Evolutionary conservation across 2,888 invertebrate genomes (phyloP).

Genomic region (Plemyria rubiginata): DNA sequence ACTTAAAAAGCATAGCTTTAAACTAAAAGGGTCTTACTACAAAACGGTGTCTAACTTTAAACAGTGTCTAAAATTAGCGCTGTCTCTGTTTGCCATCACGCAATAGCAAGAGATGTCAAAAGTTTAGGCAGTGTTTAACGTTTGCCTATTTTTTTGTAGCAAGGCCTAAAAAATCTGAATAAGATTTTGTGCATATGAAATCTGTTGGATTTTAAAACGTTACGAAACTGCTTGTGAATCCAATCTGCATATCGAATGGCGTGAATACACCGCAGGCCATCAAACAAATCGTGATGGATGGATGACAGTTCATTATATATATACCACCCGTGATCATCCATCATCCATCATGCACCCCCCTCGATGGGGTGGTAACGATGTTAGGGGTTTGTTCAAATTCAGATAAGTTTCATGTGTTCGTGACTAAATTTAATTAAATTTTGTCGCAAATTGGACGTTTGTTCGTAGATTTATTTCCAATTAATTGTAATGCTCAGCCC

Average conservation of each 20-base stretch:
- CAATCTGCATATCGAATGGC: slow-evolving; percentile 20
- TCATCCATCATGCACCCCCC: slow-evolving; percentile 44
- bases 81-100: no score
- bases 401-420: slow-evolving; percentile 26
- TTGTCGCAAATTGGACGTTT: slow-evolving; percentile 34
- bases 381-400: slow-evolving; percentile 16
- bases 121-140: no score
- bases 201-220: background rate
- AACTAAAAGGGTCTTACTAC: no score
- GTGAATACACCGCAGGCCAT: slow-evolving; percentile 11
- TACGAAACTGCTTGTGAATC: background rate
- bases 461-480: slow-evolving; percentile 32
- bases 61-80: no score
- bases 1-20: no score
- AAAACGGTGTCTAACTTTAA: no score
- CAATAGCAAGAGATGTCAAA: no score
- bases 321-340: slow-evolving; percentile 36
- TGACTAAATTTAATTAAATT: slow-evolving; percentile 36
- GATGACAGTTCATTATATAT: slow-evolving; percentile 50
- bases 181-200: no score
- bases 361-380: slow-evolving; percentile 20
- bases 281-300: slow-evolving; percentile 45
- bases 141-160: no score
- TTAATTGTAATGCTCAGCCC: slow-evolving; percentile 24
- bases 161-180: no score